Base-by-base conservation (phyloP, 2,888 invertebrate species). In the Dasysyrphus albostriatus region DNA sequence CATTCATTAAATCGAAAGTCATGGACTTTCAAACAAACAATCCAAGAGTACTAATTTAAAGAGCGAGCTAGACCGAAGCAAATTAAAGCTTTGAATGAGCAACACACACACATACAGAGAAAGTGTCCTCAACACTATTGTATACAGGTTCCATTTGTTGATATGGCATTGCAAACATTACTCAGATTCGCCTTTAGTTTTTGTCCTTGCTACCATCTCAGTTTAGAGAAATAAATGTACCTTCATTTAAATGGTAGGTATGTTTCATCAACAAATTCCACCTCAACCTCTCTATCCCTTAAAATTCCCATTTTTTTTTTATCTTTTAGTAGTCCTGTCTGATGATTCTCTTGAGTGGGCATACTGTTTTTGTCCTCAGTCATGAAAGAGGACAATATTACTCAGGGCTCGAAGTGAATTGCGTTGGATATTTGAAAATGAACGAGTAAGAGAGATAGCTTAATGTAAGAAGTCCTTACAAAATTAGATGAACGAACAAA, bases 111-210 rank as follows among this genome's bases (percentile, higher is more conserved):
- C 8, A n/a, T 1, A 29, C 42, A 82, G 24, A 49, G 12, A 72
- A 58, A 58, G 61, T 74, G 58, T 65, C 61, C 10, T 29, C n/a
- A 72, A 65, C 63, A 63, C 58, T 49, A 44, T 61, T 12, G 32
- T 32, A 37, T 34, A 16, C 9, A 34, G 12, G 6, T 72, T 44
- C 56, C 58, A 59, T 72, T 70, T 82, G 70, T 70, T 72, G 39
- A 65, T 82, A 58, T 32, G 37, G 49, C 39, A 42, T 70, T 65
- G 19, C 8, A 32, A 67, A 19, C 44, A 77, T 82, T 70, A 65
- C 59, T 82, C 59, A 37, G 65, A 42, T 65, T 73, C 24, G 44
- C 37, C 76, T 63, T 76, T 54, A 24, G 56, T 76, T 63, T 19
- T 56, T 58, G 65, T 65, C 69, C 63, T 12, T 69, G 14, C 12